Evolutionary conservation across 2,797 vertebrate species (phyloP).

Genomic region (Alca torda): DNA sequence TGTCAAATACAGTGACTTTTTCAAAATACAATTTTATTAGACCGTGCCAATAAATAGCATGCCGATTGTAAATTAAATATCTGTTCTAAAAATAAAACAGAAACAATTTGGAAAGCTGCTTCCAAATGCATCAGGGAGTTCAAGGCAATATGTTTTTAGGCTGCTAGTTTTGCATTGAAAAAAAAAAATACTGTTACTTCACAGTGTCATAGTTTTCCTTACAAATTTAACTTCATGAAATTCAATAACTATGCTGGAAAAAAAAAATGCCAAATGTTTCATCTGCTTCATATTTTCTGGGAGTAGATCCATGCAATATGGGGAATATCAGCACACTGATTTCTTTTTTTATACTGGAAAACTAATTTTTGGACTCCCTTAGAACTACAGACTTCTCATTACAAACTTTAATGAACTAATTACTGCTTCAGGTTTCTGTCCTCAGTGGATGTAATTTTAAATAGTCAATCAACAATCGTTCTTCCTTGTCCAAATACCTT

Average conservation of each 20-base stretch:
- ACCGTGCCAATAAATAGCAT: not conserved
- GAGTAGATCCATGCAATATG: not conserved
- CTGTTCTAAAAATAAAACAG: not conserved
- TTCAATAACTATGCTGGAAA: not conserved
- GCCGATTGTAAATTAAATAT: not conserved
- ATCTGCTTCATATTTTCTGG: not conserved
- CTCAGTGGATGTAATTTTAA: not conserved
- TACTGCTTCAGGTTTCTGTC: not conserved
- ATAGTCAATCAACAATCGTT: not conserved
- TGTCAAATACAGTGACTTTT: not conserved
- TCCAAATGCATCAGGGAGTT: not conserved
- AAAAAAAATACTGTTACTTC: not conserved
- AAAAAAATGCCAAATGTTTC: not conserved
- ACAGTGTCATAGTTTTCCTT: not conserved
- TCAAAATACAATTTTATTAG: not conserved
- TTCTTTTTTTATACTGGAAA: not conserved
- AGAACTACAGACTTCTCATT: not conserved
- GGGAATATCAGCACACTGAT: not conserved
- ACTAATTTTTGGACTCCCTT: not conserved
- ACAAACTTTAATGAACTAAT: not conserved
- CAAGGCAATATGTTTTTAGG: not conserved
- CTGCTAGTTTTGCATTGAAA: not conserved
- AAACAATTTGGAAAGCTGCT: constrained; percentile 15
- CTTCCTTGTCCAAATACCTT: not conserved
- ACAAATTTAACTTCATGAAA: not conserved